Evolutionary conservation across 2,888 invertebrate species (phyloP).

Genomic region (Drosophila tanythrix): DNA sequence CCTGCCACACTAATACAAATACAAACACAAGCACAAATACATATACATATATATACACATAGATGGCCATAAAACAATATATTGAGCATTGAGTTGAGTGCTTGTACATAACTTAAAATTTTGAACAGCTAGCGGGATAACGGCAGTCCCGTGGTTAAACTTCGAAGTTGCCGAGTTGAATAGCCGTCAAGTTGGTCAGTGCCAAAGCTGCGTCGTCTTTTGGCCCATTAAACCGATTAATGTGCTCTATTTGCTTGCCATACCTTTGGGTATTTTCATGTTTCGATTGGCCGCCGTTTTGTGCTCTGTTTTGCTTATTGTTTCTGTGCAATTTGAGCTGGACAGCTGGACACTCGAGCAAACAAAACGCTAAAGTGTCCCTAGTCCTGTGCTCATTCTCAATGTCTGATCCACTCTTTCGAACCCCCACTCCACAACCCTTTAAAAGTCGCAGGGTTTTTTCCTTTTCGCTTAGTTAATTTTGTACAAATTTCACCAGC

Average conservation of each 20-base stretch:
- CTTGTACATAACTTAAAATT: conserved; percentile 45
- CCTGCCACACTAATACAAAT: not conserved
- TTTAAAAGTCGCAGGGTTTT: conserved; percentile 17
- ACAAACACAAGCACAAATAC: conserved; percentile 7
- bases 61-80: not conserved
- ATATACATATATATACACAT: not conserved
- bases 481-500: conserved; percentile 54
- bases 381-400: conserved; percentile 4
- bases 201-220: conserved; percentile 19
- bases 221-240: conserved; percentile 77
- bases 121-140: conserved; percentile 7
- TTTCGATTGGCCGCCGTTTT: conserved; percentile 48
- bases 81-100: conserved; percentile 14
- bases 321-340: conserved; percentile 76
- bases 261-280: conserved; percentile 52
- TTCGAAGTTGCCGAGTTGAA: conserved; percentile 41
- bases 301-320: conserved; percentile 63
- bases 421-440: not conserved
- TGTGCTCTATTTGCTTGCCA: conserved; percentile 75
- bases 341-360: conserved; percentile 64
- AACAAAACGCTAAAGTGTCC: conserved; percentile 42
- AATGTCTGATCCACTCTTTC: not conserved
- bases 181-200: conserved; percentile 53
- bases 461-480: conserved; percentile 63
- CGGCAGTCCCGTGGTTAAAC: not conserved